Evolutionary conservation across 2,113 vertebrate genomes (phyloP).

Genomic region (Mugil cephalus): DNA sequence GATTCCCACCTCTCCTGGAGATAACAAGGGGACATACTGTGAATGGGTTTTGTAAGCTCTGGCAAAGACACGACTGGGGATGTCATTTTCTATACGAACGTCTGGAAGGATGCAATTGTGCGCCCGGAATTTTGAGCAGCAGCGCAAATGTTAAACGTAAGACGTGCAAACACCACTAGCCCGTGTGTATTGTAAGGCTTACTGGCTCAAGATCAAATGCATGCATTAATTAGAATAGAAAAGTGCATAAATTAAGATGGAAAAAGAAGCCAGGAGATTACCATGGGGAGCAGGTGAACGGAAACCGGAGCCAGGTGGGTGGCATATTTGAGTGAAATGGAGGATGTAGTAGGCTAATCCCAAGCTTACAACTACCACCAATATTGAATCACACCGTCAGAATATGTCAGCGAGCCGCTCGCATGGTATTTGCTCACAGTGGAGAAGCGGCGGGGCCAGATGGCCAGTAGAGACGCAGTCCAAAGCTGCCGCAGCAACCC

Average conservation of each 20-base stretch:
- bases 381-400: slow-evolving; percentile 67
- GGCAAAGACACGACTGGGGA: neutral
- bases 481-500: slow-evolving; percentile 53
- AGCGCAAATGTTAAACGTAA: neutral
- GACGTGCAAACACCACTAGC: neutral
- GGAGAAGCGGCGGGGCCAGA: slow-evolving; percentile 66
- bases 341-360: slow-evolving; percentile 65
- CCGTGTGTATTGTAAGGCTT: slow-evolving; percentile 1
- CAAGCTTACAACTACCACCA: slow-evolving; percentile 62
- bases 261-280: slow-evolving; percentile 23
- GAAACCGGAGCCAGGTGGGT: slow-evolving; percentile 51
- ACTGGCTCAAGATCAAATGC: slow-evolving; percentile 24
- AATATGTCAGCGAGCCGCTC: slow-evolving; percentile 65
- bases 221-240: slow-evolving; percentile 32
- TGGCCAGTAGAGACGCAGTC: slow-evolving; percentile 64
- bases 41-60: neutral
- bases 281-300: slow-evolving; percentile 51
- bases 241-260: neutral
- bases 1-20: slow-evolving; percentile 17
- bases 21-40: neutral
- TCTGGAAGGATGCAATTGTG: slow-evolving; percentile 15
- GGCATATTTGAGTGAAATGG: slow-evolving; percentile 43
- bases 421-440: slow-evolving; percentile 57
- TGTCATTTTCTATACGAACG: neutral
- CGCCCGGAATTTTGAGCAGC: slow-evolving; percentile 23